Base-by-base conservation (phyloP, 2,797 vertebrate genomes). In the Sitta carolinensis region DNA sequence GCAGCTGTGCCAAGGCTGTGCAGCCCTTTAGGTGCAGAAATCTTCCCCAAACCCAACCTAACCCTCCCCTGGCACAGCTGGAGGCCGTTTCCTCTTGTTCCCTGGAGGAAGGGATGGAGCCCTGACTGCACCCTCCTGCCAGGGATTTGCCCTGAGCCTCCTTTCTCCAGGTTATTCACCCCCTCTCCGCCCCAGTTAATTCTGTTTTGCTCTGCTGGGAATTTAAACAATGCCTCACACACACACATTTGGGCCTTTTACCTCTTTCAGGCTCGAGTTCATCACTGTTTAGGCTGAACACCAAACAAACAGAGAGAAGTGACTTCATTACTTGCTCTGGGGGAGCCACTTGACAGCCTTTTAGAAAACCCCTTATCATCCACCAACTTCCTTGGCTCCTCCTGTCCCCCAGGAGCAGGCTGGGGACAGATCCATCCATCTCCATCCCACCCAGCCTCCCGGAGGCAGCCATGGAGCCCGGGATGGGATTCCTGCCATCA, bases 351-450 rank as follows among this genome's bases (percentile, higher is more conserved):
- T 87, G 91, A 84, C 88, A 95, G 92, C 63, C 48, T 48, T 47
- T 96, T 87, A 89, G 87, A 93, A 63, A 92, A 93, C 92, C 32
- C 64, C 63, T 89, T 78, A 59, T 19, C 50, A 34, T 40, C 66
- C 78, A 7, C 50, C 40, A 6, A 3, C 43, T 63, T 81, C 29
- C 52, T 17, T 5, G 47, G 77, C 9, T 70, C 3, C 54, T 34
- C 5, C 59, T 23, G 42, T 77, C 81, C 73, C 88, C 32, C 7
- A 17, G 91, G 86, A 95, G 83, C 58, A 23, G 13, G 4, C 11
- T 11, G 72, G 73, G 85, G 40, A 61, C 64, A 73, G 87, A 48
- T 2, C 42, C 74, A 68, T 96, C 16, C 8, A 3, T 90, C 90
- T 94, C 88, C 29, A 0, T 57, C 83, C 54, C 21, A 1, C 3